Base-by-base conservation (phyloP, 2,888 invertebrate species). In the Pasiphila rectangulata region DNA sequence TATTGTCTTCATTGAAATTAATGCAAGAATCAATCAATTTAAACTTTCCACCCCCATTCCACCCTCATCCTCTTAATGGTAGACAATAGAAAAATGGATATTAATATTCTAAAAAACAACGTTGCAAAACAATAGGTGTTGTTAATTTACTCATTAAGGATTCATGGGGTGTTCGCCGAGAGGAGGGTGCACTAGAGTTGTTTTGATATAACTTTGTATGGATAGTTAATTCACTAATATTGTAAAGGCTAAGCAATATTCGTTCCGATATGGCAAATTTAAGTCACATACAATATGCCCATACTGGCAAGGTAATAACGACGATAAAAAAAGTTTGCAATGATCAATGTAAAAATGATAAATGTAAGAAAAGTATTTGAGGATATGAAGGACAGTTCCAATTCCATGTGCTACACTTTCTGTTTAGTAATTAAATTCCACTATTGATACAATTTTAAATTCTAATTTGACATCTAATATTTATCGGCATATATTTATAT, bases 61-160 rank as follows among this genome's bases (percentile, higher is more conserved):
- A 64, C 59, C 61, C 61, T 67, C 62, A 65, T 67, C 65, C 57
- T 42, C 51, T 36, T 40, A 10, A 29, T 20, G 51, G 49, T 52
- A 75, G 78, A 87, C 86, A 86, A 85, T 83, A 66, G 74, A 71
- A 73, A 75, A 74, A 75, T 75, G 78, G 79, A 79, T 83, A 87
- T 88, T 87, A 87, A 87, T 86, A 86, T 86, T 86, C 78, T 69
- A 79, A 87, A 86, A 87, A 86, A 84, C 78, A 79, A 67, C 67
- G 72, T 61, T 63, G 67, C 75, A 72, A 79, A 80, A 88, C 88
- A 88, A 88, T 88, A 84, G 87, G 80, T 85, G 82, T 76, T 83
- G 84, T 88, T 88, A 88, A 88, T 88, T 86, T 80, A 74, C 79
- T 88, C 85, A 84, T 86, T 88, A 86, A 70, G 73, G 66, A 87